Evolutionary conservation across 2,113 vertebrate species (phyloP), one percentile per base, ranked within the genome.

Genomic region (Dipodomys merriami): DNA sequence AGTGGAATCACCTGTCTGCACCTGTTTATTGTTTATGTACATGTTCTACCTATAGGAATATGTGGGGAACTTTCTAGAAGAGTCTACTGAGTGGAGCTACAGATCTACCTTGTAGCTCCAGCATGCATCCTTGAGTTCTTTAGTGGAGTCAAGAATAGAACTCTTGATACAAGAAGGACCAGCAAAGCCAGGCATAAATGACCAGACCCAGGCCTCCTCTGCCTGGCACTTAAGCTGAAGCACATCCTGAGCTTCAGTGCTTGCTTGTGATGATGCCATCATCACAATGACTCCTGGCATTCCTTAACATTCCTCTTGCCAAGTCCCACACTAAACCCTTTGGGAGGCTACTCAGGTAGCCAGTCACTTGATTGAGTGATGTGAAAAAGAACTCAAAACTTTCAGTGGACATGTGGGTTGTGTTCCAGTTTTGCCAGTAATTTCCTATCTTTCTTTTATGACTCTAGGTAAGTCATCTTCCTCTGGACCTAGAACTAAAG

Each of bases 1-100:
- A 95, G 93, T 53, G 12, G 94, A 78, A 72, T 88, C 23, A 53
- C 94, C 91, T 80, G 82, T 65, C 78, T 90, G 94, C 96, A 97
- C 96, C 97, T 97, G 96, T n/a, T 57, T 64, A 77, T 19, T 94
- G 90, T 92, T 86, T 83, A 62, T 12, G 3, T 10, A 60, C 27
- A 20, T 1, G 2, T 35, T 83, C 89, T 62, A 95, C 96, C 95
- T 96, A 93, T 85, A 83, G 90, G 87, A 78, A 83, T 10, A 71
- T 13, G 71, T 19, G 20, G 0, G 29, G 84, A 80, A 68, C n/a
- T 18, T 73, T 83, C 84, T 71, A 71, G 73, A 35, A 73, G 84
- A 86, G 86, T 65, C 86, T 79, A 25, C 19, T 7, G 15, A 89
- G 77, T 1, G 65, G 67, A 10, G 46, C 77, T 33, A 12, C 88